Base-by-base conservation (phyloP, 2,888 invertebrate genomes). In the Sesia apiformis region DNA sequence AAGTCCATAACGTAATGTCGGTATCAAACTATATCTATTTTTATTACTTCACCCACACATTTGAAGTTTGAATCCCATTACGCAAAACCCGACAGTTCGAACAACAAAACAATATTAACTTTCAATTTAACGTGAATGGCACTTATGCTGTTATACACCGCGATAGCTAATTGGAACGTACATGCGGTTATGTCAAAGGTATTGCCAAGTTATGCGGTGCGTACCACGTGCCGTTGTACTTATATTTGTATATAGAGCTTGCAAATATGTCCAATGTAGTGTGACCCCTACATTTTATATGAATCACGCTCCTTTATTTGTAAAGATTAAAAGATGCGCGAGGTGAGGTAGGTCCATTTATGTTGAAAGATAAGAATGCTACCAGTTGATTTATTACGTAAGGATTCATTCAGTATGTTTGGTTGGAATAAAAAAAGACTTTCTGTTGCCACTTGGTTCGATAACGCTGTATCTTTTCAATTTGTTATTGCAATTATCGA, bases 21-120 rank as follows among this genome's bases (percentile, higher is more conserved):
- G 70, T 75, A 78, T 80, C 73, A 70, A 66, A 66, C 63, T 61
- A 64, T 66, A 65, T 74, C 71, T 79, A 81, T 77, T 78, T 78
- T 70, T 71, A 72, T 68, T 63, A 55, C 60, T 55, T 53, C 63
- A 67, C 71, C 56, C 68, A 66, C 70, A 72, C 70, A 65, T 38
- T 40, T 56, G 58, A 58, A 53, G 23, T 23, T 23, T 23, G 23
- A 23, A 23, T 23, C 23, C 23, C 23, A 23, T 23, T 23, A 23
- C 23, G 23, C 23, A 23, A 23, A 23, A 23, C 23, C 23, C 23
- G 23, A 23, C 23, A 23, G 23, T 23, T 23, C 2, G 23, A 2
- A 23, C 38, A 39, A 38, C 23, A 38, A 3, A 38, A 53, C 57
- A 59, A 64, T 62, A 55, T 53, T 52, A 5, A 50, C 4, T 50